Conservation (phyloP, 2,113 vertebrate genomes). For the Ondatra zibethicus region DNA sequence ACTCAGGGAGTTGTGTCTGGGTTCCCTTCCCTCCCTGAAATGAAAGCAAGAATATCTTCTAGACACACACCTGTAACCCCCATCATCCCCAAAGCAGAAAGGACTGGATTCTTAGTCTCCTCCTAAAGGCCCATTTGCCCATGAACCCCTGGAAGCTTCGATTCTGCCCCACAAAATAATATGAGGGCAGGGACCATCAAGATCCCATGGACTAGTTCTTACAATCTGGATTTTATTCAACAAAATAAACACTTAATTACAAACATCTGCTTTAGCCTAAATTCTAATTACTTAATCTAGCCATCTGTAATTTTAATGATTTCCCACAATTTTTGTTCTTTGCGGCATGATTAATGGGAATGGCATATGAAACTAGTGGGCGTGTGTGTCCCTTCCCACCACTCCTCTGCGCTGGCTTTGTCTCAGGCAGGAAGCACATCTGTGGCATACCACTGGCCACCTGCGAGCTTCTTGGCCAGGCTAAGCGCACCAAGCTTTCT, state of each 20-base stretch:
- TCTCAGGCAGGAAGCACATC: conserved; percentile 40
- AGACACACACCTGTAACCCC: conserved; percentile 45
- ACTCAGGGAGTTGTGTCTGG: conserved; percentile 36
- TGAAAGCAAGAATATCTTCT: conserved; percentile 21
- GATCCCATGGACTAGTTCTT: conserved; percentile 82
- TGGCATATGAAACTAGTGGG: conserved; percentile 71
- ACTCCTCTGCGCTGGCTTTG: background rate
- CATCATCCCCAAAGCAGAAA: background rate
- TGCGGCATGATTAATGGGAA: conserved; percentile 85
- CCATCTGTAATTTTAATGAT: conserved; percentile 89
- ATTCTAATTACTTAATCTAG: conserved; percentile 90
- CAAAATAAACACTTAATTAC: conserved; percentile 90
- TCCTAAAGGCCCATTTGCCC: background rate
- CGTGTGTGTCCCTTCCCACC: conserved; percentile 54
- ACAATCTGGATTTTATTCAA: conserved; percentile 88
- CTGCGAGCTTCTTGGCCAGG: conserved; percentile 67
- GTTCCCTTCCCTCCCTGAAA: background rate
- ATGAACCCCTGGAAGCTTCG: conserved; percentile 61
- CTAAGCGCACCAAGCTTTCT: background rate
- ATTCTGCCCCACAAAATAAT: conserved; percentile 77
- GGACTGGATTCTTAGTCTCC: background rate
- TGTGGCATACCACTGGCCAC: conserved; percentile 58
- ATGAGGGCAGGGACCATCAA: conserved; percentile 75
- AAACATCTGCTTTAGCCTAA: conserved; percentile 89
- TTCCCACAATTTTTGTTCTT: conserved; percentile 86